Evolutionary conservation across 2,797 vertebrate genomes (phyloP).

Genomic region (Picus viridis): DNA sequence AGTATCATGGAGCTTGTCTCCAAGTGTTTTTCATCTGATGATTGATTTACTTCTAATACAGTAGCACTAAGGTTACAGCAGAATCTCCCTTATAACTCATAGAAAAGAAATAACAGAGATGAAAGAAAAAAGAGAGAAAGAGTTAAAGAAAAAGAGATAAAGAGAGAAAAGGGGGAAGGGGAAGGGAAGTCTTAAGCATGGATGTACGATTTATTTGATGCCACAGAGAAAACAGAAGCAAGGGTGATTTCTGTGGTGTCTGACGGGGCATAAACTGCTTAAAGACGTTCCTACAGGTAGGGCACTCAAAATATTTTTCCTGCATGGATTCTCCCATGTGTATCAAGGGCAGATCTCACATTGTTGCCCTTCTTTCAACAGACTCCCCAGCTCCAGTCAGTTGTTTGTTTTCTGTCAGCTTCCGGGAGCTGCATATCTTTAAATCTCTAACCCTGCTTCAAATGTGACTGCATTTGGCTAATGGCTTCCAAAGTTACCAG

Average conservation of each 20-base stretch:
- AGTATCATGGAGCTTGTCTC: not conserved
- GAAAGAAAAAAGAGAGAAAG: rapidly evolving
- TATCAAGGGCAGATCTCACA: not conserved
- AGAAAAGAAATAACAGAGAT: not conserved
- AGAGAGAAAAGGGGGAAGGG: rapidly evolving
- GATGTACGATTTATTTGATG: not conserved
- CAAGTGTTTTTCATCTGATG: not conserved
- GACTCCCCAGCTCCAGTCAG: not conserved
- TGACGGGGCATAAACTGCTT: not conserved
- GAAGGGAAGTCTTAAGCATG: not conserved
- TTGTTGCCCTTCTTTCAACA: not conserved
- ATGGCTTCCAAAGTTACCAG: not conserved
- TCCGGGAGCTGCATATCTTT: not conserved
- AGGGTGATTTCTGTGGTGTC: not conserved
- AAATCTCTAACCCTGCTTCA: not conserved
- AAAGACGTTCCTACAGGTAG: not conserved
- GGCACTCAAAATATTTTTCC: not conserved
- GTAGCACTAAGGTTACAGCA: not conserved
- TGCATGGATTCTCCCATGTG: not conserved
- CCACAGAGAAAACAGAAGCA: not conserved
- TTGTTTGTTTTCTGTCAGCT: not conserved
- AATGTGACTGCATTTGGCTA: slow-evolving; percentile 22
- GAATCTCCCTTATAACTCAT: not conserved
- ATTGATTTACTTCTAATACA: not conserved
- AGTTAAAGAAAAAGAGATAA: rapidly evolving